These are phyloP conservation scores for Hippopotamus amphibius DNA, from an alignment of 2,113 vertebrate species.

Conservation along the genomic window DNA sequence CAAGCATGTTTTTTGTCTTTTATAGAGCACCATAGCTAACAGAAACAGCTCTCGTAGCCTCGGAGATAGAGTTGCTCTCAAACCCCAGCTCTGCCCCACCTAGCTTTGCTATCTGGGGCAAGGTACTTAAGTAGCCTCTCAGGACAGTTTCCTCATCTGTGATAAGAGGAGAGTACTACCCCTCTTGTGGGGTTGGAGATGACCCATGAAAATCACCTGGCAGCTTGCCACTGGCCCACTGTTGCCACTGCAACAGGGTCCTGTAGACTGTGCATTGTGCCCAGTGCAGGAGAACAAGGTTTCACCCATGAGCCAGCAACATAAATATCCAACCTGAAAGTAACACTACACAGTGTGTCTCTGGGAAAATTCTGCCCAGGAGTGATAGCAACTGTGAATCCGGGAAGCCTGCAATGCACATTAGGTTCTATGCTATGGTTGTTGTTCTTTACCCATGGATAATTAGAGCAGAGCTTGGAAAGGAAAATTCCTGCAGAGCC, in stretches of 20 bases:
- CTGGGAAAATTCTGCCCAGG: not conserved
- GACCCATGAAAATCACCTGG: not conserved
- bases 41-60: not conserved
- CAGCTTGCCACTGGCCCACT: not conserved
- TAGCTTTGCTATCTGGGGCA: not conserved
- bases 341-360: not conserved
- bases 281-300: not conserved
- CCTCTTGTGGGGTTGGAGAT: not conserved
- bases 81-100: not conserved
- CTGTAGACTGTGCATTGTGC: not conserved
- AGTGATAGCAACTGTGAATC: not conserved
- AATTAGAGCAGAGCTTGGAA: not conserved
- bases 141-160: not conserved
- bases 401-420: not conserved
- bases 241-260: not conserved
- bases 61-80: not conserved
- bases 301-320: not conserved
- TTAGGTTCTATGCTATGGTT: not conserved
- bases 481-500: not conserved
- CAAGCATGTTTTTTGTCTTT: not conserved
- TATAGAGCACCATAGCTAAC: constrained; percentile 5
- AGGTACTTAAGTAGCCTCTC: not conserved
- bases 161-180: not conserved
- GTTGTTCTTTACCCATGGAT: not conserved
- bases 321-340: not conserved